Conservation (phyloP, 1,140 invertebrate species). For the Caenorhabditis latens region DNA sequence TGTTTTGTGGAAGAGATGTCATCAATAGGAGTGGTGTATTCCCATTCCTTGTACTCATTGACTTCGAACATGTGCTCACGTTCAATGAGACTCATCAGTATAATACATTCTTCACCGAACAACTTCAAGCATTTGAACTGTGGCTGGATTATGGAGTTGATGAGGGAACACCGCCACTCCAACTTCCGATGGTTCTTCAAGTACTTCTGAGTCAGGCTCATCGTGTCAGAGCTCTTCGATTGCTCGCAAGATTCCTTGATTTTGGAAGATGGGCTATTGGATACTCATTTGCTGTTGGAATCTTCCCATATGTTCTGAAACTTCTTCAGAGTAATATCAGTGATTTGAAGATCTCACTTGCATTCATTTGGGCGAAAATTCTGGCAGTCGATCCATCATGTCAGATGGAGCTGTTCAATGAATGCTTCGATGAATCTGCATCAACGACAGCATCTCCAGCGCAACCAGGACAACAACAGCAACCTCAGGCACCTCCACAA, state of each 20-base stretch:
- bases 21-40: constrained; percentile 40
- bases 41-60: constrained; percentile 68
- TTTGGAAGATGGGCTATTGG: constrained; percentile 97
- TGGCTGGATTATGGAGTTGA: constrained; percentile 63
- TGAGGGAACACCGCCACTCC: constrained; percentile 83
- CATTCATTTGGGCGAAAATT: constrained; percentile 99
- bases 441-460: not conserved
- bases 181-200: constrained; percentile 95
- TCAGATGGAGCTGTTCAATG: constrained; percentile 93
- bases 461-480: not conserved
- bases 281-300: constrained; percentile 92
- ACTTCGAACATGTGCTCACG: constrained; percentile 53
- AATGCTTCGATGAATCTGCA: constrained; percentile 82
- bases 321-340: constrained; percentile 89
- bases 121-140: constrained; percentile 96
- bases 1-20: constrained; percentile 58
- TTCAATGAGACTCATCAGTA: constrained; percentile 79
- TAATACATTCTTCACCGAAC: constrained; percentile 95
- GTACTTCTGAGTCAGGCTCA: constrained; percentile 96
- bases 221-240: constrained; percentile 90
- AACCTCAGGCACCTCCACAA: not conserved
- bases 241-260: constrained; percentile 94
- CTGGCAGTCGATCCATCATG: constrained; percentile 90
- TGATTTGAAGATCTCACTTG: constrained; percentile 90
- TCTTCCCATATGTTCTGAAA: constrained; percentile 95